Evolutionary conservation across 2,113 vertebrate genomes (phyloP).

Genomic region (Lepisosteus oculatus): DNA sequence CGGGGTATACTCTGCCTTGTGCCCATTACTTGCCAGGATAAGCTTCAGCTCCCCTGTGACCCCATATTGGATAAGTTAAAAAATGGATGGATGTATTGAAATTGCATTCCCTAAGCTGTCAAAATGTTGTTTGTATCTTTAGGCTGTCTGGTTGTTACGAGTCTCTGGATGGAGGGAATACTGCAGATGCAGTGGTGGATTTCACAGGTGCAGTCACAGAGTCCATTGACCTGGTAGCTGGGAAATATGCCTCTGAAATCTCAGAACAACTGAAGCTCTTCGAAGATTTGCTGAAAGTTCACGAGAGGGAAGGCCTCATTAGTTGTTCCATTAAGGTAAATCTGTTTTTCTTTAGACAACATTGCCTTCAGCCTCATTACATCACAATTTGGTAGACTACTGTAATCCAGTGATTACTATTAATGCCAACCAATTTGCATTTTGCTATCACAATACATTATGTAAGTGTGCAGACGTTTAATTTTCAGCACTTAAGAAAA

Average conservation of each 20-base stretch:
- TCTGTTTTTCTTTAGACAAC: background rate
- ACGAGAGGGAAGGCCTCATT: slow-evolving; percentile 79
- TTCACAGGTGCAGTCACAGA: slow-evolving; percentile 89
- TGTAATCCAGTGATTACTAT: too few relatives aligned
- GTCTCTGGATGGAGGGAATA: slow-evolving; percentile 85
- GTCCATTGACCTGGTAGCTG: slow-evolving; percentile 70
- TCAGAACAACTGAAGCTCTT: slow-evolving; percentile 77
- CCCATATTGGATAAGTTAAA: too few relatives aligned
- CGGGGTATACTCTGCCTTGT: too few relatives aligned
- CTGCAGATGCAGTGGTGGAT: slow-evolving; percentile 89
- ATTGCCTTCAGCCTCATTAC: too few relatives aligned
- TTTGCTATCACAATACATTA: too few relatives aligned
- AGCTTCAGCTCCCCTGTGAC: too few relatives aligned
- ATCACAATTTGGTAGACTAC: too few relatives aligned
- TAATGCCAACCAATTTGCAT: too few relatives aligned
- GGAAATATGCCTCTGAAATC: slow-evolving; percentile 63
- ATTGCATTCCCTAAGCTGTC: background rate
- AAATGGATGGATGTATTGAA: too few relatives aligned
- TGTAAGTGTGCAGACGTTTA: too few relatives aligned
- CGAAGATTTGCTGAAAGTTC: slow-evolving; percentile 77
- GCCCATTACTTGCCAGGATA: too few relatives aligned
- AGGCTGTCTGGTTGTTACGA: slow-evolving; percentile 89
- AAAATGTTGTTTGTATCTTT: background rate
- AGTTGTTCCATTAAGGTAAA: slow-evolving; percentile 82
- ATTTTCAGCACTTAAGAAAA: too few relatives aligned